These are phyloP conservation scores for Conger conger DNA, from an alignment of 2,113 vertebrate species.

Conservation along the genomic window DNA sequence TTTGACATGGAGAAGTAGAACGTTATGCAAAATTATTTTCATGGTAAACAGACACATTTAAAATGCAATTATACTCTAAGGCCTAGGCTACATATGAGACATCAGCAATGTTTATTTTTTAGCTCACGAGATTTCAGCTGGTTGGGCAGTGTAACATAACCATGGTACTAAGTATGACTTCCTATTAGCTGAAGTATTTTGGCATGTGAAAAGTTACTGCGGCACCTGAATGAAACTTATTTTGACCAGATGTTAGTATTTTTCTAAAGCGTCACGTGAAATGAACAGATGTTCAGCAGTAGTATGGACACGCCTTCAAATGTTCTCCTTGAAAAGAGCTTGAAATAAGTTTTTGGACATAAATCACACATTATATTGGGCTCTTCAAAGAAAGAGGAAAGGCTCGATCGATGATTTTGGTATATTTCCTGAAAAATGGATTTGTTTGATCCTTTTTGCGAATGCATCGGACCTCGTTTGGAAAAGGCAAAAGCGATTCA, in stretches of 20 bases:
- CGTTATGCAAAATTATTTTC: not conserved
- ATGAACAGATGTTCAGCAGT: constrained; percentile 82
- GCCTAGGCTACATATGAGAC: not conserved
- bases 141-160: constrained; percentile 27
- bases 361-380: constrained; percentile 49
- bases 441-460: constrained; percentile 57
- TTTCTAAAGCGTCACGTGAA: constrained; percentile 84
- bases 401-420: constrained; percentile 22
- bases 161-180: constrained; percentile 40
- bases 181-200: constrained; percentile 55
- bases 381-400: constrained; percentile 21
- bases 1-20: not conserved
- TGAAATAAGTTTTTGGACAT: constrained; percentile 48
- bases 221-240: constrained; percentile 85
- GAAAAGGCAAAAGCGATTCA: constrained; percentile 75
- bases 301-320: constrained; percentile 67
- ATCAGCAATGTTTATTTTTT: not conserved
- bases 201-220: constrained; percentile 80
- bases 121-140: not conserved
- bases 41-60: not conserved
- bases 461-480: constrained; percentile 63
- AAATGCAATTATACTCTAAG: not conserved
- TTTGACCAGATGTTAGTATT: constrained; percentile 89
- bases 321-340: constrained; percentile 52
- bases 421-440: constrained; percentile 13